A percentile compares a stretch with the other conserved stretches of the same genome.
Evolutionary conservation across 2,888 invertebrate genomes (phyloP).

Genomic region (Endotricha flammealis): DNA sequence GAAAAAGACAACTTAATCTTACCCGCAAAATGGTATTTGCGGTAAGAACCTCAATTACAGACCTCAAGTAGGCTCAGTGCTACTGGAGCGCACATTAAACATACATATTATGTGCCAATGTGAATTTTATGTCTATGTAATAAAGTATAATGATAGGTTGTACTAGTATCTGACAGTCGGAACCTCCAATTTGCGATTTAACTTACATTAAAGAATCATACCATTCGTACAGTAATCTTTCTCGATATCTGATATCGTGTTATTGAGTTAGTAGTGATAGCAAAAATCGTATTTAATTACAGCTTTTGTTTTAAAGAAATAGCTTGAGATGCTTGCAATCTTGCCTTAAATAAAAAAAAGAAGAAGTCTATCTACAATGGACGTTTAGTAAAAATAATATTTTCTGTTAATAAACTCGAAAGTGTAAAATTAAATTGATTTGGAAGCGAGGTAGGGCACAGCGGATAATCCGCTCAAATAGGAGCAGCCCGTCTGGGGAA

Average conservation of each 20-base stretch:
- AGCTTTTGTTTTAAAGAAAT: too few relatives aligned
- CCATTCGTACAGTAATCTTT: conserved; percentile 53
- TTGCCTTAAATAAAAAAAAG: too few relatives aligned
- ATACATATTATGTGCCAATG: conserved; percentile 3
- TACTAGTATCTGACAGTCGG: conserved; percentile 43
- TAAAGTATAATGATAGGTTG: conserved; percentile 27
- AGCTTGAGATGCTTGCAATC: too few relatives aligned
- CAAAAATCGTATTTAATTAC: conserved; percentile 20
- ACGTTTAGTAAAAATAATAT: too few relatives aligned
- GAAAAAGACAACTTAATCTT: too few relatives aligned
- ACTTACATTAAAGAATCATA: conserved; percentile 61
- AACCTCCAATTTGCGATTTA: conserved; percentile 71
- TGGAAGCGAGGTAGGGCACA: too few relatives aligned
- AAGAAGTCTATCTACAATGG: too few relatives aligned
- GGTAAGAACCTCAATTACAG: not conserved
- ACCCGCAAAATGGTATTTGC: not conserved
- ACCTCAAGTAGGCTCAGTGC: conserved; percentile 24
- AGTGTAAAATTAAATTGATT: too few relatives aligned
- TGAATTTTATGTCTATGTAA: conserved; percentile 26
- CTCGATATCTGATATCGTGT: conserved; percentile 61
- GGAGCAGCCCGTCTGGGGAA: too few relatives aligned
- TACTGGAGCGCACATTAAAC: conserved; percentile 15
- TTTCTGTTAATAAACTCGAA: too few relatives aligned
- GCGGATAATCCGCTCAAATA: too few relatives aligned
- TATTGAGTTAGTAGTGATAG: conserved; percentile 52